Percentiles rank a stretch among this genome's conserved stretches.
Evolutionary conservation across 2,113 vertebrate species (phyloP).

Genomic region (Aramus guarauna): DNA sequence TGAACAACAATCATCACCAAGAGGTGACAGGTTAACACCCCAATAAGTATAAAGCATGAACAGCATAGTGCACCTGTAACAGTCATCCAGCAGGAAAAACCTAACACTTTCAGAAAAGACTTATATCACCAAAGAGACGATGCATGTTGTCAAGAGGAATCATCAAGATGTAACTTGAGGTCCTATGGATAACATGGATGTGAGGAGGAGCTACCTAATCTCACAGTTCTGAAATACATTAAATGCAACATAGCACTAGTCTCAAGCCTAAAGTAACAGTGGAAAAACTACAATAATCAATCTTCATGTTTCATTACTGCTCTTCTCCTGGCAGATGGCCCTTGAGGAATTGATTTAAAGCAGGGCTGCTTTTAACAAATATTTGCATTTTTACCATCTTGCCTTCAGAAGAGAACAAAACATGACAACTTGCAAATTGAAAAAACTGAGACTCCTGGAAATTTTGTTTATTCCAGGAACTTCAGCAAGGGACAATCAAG

Average conservation of each 20-base stretch:
- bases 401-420: not conserved
- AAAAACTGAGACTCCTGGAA: not conserved
- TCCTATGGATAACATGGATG: rapidly evolving
- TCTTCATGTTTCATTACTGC: not conserved
- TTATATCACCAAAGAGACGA: not conserved
- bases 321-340: not conserved
- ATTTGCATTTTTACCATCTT: not conserved
- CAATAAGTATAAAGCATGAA: not conserved
- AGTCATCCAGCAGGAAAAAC: not conserved
- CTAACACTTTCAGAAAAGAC: not conserved
- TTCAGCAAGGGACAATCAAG: not conserved
- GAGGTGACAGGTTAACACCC: not conserved
- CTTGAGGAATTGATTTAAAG: not conserved
- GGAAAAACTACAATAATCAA: not conserved
- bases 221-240: not conserved
- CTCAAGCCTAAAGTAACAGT: not conserved
- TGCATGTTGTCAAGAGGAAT: not conserved
- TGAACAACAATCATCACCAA: not conserved
- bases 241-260: not conserved
- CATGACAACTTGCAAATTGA: not conserved
- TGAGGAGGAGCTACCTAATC: not conserved
- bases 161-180: not conserved
- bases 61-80: not conserved
- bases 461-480: not conserved
- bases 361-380: not conserved